Percentiles rank a stretch among this genome's conserved stretches.
phyloP scores from a whole-genome alignment of 1,140 invertebrate genomes.

The Pomacea maculata region DNA sequence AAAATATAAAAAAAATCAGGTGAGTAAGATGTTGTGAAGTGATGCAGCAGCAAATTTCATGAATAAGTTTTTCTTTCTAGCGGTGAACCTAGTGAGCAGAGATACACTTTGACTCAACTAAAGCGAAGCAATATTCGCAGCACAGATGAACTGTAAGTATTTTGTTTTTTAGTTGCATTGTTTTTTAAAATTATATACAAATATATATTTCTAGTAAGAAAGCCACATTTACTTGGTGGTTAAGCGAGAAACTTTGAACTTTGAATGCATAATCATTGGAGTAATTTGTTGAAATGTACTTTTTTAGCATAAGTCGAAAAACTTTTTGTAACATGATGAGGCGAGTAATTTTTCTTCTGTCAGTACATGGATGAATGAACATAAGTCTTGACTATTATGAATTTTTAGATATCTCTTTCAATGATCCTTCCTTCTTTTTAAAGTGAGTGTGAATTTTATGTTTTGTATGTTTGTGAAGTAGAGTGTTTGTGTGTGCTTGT shows the following conservation, averaged over 20 bases:
- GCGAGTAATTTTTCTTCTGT: background rate
- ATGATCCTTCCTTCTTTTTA: background rate
- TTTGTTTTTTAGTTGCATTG: background rate
- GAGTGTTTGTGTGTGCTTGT: background rate
- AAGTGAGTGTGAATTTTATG: background rate
- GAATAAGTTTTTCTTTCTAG: conserved; percentile 40
- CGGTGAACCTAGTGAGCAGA: conserved; percentile 50
- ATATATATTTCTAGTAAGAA: background rate
- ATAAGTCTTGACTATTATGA: background rate
- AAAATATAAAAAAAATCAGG: too few species aligned
- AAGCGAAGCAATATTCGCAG: conserved; percentile 52
- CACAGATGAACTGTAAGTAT: conserved; percentile 60
- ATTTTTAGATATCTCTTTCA: background rate
- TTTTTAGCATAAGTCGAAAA: background rate
- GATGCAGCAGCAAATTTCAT: too few species aligned
- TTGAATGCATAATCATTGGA: background rate
- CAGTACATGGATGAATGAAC: background rate
- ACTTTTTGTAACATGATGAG: background rate
- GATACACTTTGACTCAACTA: conserved; percentile 52
- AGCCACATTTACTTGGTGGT: background rate
- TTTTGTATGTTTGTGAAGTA: background rate
- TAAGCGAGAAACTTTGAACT: background rate
- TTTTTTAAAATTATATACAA: too few species aligned
- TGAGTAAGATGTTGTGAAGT: too few species aligned
- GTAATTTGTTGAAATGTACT: background rate